phyloP scores from a whole-genome alignment of 2,888 invertebrate genomes.

The Stictocephala bisonia region DNA sequence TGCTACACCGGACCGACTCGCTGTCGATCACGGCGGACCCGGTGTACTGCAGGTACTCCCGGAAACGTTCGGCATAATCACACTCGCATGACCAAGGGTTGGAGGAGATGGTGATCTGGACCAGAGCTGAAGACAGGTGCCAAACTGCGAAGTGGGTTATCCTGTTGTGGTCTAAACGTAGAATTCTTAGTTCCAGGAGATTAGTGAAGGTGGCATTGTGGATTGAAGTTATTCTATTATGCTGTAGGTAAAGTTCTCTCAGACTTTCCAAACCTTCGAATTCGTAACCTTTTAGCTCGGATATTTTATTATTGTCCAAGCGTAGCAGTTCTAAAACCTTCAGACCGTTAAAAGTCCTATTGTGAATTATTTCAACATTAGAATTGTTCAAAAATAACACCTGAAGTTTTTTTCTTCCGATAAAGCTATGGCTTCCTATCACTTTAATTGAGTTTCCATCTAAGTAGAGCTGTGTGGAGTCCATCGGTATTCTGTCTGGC shows the following conservation, averaged over 20 bases:
- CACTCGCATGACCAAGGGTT: conserved; percentile 90
- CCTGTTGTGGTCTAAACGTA: conserved; percentile 79
- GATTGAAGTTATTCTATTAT: conserved; percentile 77
- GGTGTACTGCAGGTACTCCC: conserved; percentile 79
- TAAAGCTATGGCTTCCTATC: conserved; percentile 85
- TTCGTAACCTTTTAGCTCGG: conserved; percentile 79
- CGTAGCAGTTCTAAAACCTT: conserved; percentile 80
- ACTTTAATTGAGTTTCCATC: conserved; percentile 84
- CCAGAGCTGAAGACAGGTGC: conserved; percentile 74
- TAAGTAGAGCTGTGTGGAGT: conserved; percentile 87
- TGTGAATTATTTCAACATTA: conserved; percentile 81
- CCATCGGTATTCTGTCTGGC: conserved; percentile 89
- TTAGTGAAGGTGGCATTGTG: conserved; percentile 78
- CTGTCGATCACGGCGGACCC: conserved; percentile 74
- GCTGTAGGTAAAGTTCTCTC: conserved; percentile 77
- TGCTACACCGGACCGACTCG: conserved; percentile 75
- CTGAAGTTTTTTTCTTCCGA: conserved; percentile 83
- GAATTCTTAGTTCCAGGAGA: conserved; percentile 73
- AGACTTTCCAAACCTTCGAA: conserved; percentile 82
- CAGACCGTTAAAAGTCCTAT: conserved; percentile 86
- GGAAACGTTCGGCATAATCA: conserved; percentile 78
- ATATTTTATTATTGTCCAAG: conserved; percentile 79
- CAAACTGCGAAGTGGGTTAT: conserved; percentile 77
- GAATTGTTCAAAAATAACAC: conserved; percentile 82
- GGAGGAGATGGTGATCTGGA: conserved; percentile 74